These are phyloP conservation scores for Hydractinia symbiolongicarpus DNA, from an alignment of 30 jellyfish, hydroid and myxozoan genomes.

Conservation along the genomic window DNA sequence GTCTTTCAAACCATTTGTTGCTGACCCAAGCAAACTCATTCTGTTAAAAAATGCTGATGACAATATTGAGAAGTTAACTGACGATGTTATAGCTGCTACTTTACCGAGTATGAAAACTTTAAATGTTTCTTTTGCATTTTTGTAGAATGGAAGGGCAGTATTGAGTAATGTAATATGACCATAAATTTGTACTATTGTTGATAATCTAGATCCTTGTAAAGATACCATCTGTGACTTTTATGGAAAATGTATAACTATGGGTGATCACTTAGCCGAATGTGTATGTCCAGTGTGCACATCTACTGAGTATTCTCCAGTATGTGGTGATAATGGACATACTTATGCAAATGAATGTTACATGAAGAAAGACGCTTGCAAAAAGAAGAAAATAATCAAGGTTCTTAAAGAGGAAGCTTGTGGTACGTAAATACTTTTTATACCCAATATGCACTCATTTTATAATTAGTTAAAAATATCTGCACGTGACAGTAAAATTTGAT, in stretches of 20 bases:
- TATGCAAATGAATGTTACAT: conserved; percentile 69
- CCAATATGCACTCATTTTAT: too few relatives aligned
- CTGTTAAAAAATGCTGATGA: not conserved
- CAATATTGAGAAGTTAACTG: not conserved
- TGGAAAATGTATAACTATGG: conserved; percentile 33
- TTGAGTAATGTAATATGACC: too few relatives aligned
- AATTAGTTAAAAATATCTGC: too few relatives aligned
- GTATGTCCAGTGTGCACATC: conserved; percentile 56
- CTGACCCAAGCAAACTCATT: not conserved
- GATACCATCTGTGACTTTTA: conserved; percentile 31
- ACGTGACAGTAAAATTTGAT: not conserved
- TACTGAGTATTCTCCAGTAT: conserved; percentile 44
- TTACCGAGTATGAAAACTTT: not conserved
- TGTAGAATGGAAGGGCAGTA: not conserved
- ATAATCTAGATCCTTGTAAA: not conserved
- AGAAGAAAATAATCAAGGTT: conserved; percentile 15
- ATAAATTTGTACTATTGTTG: not conserved
- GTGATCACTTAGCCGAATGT: conserved; percentile 53
- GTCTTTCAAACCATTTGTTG: not conserved
- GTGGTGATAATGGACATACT: conserved; percentile 56
- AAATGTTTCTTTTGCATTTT: not conserved
- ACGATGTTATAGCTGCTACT: not conserved
- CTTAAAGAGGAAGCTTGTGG: conserved; percentile 69
- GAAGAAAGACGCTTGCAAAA: conserved; percentile 47
- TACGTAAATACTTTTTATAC: not conserved